Conservation (phyloP, 2,888 invertebrate genomes). For the Suillia variegata region DNA sequence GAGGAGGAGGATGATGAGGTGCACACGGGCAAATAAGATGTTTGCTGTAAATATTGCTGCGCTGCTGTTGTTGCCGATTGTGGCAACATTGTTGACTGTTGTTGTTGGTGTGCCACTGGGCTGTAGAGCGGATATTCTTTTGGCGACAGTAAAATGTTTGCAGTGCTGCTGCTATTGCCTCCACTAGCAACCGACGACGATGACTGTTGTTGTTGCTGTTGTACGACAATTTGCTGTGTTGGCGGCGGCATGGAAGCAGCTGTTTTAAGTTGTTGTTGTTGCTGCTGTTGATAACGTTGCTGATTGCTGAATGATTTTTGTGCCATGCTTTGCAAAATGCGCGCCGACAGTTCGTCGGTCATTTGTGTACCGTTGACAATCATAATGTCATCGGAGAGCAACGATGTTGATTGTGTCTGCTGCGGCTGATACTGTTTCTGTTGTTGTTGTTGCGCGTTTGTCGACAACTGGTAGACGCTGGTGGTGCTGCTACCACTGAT, state of each 20-base stretch:
- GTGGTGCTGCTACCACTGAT: slow-evolving; percentile 29
- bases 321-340: slow-evolving; percentile 60
- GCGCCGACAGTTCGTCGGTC: slow-evolving; percentile 60
- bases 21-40: slow-evolving; percentile 28
- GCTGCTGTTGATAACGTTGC: slow-evolving; percentile 44
- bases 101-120: slow-evolving; percentile 32
- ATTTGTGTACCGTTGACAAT: slow-evolving; percentile 61
- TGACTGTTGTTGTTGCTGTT: slow-evolving; percentile 15
- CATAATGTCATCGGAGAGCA: slow-evolving; percentile 57
- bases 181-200: background rate
- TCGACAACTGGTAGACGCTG: slow-evolving; percentile 21
- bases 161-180: slow-evolving; percentile 24
- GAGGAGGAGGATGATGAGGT: slow-evolving; percentile 31
- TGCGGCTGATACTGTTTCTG: slow-evolving; percentile 23
- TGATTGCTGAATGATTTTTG: slow-evolving; percentile 56
- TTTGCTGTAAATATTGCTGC: slow-evolving; percentile 28
- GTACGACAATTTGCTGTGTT: slow-evolving; percentile 29
- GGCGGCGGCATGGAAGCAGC: slow-evolving; percentile 39
- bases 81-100: slow-evolving; percentile 32
- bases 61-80: too few species aligned
- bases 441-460: slow-evolving; percentile 30
- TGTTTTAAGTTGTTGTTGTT: slow-evolving; percentile 27
- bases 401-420: slow-evolving; percentile 31
- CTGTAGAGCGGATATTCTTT: slow-evolving; percentile 47
- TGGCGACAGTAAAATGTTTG: slow-evolving; percentile 49